Percentiles rank a stretch among this genome's conserved stretches.
Conservation (phyloP, 2,888 invertebrate genomes). For the Argyresthia goedartella region DNA sequence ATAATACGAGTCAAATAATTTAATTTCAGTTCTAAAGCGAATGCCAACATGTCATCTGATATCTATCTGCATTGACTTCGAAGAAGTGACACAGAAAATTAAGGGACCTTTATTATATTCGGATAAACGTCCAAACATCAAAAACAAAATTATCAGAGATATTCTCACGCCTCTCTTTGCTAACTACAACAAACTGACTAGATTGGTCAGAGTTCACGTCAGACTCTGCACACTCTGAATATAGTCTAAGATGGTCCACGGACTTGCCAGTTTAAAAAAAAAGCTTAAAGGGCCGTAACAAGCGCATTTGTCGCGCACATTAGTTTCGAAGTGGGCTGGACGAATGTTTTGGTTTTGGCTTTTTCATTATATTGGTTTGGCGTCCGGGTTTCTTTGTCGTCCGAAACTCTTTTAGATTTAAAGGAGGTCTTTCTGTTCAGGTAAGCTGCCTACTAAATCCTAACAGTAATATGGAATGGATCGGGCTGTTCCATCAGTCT, state of each 20-base stretch:
- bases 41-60: too few species aligned
- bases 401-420: too few species aligned
- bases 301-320: conserved; percentile 33
- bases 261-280: conserved; percentile 22
- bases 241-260: conserved; percentile 33
- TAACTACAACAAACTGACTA: conserved; percentile 4
- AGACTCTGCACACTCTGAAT: conserved; percentile 20
- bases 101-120: background rate
- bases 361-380: too few species aligned
- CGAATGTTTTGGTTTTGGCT: too few species aligned
- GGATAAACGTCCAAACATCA: background rate
- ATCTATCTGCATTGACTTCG: too few species aligned
- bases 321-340: conserved; percentile 23
- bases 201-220: conserved; percentile 6
- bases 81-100: background rate
- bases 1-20: too few species aligned
- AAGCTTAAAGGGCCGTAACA: conserved; percentile 21
- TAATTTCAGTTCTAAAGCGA: too few species aligned
- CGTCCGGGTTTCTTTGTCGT: too few species aligned
- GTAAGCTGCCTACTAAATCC: too few species aligned
- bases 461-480: too few species aligned
- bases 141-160: conserved; percentile 9
- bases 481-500: too few species aligned
- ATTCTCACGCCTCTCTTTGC: conserved; percentile 32
- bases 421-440: too few species aligned